A percentile compares a stretch with the other conserved stretches of the same genome.
Evolutionary conservation across 2,113 vertebrate species (phyloP).

Genomic region (Mustela lutreola): DNA sequence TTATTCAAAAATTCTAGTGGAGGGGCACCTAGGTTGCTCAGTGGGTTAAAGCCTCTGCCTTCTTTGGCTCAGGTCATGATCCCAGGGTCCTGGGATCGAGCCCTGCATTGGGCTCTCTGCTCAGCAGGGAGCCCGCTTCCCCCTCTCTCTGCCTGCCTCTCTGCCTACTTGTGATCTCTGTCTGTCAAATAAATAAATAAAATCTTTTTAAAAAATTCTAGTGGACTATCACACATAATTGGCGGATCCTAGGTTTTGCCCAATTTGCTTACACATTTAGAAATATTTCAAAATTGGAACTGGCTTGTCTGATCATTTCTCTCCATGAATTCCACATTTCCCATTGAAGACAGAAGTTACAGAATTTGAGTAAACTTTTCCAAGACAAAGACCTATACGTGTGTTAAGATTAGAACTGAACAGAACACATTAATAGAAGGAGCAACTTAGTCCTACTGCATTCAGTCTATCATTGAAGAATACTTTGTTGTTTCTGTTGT

Average conservation of each 20-base stretch:
- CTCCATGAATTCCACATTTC: background rate
- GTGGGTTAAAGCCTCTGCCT: too few relatives aligned
- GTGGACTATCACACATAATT: background rate
- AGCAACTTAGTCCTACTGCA: background rate
- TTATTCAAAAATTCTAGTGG: background rate
- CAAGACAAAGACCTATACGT: background rate
- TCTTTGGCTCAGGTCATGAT: too few relatives aligned
- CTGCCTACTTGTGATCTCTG: too few relatives aligned
- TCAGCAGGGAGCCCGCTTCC: too few relatives aligned
- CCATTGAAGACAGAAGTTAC: background rate
- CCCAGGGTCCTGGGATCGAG: too few relatives aligned
- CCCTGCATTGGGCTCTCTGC: too few relatives aligned
- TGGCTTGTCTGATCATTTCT: background rate
- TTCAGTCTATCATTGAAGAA: background rate
- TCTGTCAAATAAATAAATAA: too few relatives aligned
- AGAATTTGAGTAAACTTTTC: background rate
- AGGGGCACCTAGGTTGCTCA: too few relatives aligned
- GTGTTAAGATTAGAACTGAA: background rate
- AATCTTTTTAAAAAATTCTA: background rate
- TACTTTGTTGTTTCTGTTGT: background rate
- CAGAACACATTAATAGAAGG: background rate
- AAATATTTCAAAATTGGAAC: conserved; percentile 20
- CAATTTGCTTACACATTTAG: background rate
- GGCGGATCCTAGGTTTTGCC: background rate
- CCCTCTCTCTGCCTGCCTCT: too few relatives aligned